Base-by-base conservation (phyloP, 30 jellyfish, hydroid and myxozoan species). In the Turritopsis dohrnii region DNA sequence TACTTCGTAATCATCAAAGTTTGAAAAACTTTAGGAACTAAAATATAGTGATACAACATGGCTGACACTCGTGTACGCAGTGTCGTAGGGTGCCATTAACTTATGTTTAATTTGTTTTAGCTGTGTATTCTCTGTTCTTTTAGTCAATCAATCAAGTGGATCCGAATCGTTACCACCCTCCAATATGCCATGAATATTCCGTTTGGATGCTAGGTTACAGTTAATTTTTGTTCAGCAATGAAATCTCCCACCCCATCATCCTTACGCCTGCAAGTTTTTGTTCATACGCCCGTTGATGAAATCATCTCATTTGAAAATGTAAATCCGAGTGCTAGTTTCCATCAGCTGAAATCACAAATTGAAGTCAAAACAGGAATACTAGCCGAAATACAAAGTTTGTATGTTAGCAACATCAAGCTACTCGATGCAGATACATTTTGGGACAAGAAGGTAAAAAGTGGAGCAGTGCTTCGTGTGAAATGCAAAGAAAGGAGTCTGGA, bases 221-320 rank as follows among this genome's bases (percentile, higher is more conserved):
- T n/a, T n/a, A n/a, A 41, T 5, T 41, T 41, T 41, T 3, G 13
- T 5, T 41, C 60, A 41, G 13, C 9, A 13, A 41, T 41, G 60
- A 41, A 41, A 41, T 41, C 76, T 25, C 28, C 76, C 17, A 24
- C 83, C 18, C 83, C 65, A 16, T 26, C 17, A n/a, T 20, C 28
- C 13, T 29, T 74, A 17, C 83, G 54, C 24, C 54, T 74, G 7
- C 83, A 29, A 16, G 65, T 74, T 0, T 74, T 74, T 24, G 21
- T 74, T 26, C 83, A 74, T n/a, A 24, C 65, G 26, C 83, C 83
- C 54, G 41, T n/a, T 72, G 83, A 74, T 13, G 65, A 74, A 27
- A 74, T 74, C 65, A 29, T 74, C 26, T 24, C 83, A 23, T 23
- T 74, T 0, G 41, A 74, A n/a, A 26, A 74, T 17, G 41, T 74